Conservation (phyloP, 1,140 invertebrate species). For the Goniozus legneri region DNA sequence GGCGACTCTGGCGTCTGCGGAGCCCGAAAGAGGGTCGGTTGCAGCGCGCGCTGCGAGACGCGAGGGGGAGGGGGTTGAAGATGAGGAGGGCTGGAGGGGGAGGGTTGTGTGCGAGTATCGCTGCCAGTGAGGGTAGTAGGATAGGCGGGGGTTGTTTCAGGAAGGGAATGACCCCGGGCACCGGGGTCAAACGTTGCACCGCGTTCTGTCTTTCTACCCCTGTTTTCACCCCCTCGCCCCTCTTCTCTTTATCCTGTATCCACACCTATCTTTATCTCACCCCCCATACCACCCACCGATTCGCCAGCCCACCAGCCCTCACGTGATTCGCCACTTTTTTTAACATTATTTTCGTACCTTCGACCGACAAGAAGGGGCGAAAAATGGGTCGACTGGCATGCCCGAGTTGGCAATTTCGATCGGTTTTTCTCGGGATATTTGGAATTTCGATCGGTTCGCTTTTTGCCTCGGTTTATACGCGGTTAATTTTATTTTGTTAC, state of each 20-base stretch:
- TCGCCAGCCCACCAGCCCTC: too few relatives aligned
- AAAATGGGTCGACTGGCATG: too few relatives aligned
- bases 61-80: constrained; percentile 1
- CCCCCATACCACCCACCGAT: not conserved
- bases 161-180: constrained; percentile 42
- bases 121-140: constrained; percentile 13
- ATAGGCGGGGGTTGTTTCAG: constrained; percentile 27
- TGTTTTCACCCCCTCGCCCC: not conserved
- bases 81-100: constrained; percentile 12
- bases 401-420: too few relatives aligned
- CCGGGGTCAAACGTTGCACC: constrained; percentile 43
- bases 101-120: constrained; percentile 3
- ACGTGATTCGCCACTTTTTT: too few relatives aligned
- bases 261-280: constrained; percentile 7
- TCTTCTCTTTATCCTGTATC: constrained; percentile 14
- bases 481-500: too few relatives aligned
- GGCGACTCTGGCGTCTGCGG: constrained; percentile 12
- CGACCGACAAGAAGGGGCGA: too few relatives aligned
- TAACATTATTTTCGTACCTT: too few relatives aligned
- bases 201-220: constrained; percentile 19
- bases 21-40: constrained; percentile 13
- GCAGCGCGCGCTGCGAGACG: constrained; percentile 11
- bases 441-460: too few relatives aligned
- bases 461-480: too few relatives aligned
- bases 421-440: too few relatives aligned